phyloP scores from a whole-genome alignment of 1,140 invertebrate species.

The Telenomus remus region DNA sequence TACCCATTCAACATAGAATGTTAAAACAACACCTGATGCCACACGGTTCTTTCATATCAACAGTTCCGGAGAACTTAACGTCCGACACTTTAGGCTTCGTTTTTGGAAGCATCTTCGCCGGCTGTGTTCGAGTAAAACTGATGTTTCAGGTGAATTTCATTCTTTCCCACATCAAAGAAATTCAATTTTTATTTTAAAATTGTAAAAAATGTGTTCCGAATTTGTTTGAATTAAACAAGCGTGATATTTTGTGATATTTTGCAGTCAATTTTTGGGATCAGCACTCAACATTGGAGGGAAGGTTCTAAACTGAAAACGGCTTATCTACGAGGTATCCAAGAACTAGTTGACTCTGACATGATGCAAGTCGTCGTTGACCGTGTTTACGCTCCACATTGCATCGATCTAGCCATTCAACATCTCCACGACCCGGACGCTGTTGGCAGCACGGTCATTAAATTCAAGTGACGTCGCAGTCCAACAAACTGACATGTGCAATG shows the following conservation, averaged over 20 bases:
- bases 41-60: conserved; percentile 75
- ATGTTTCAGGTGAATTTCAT: conserved; percentile 67
- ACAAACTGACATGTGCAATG: conserved; percentile 4
- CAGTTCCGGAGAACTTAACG: conserved; percentile 71
- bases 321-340: conserved; percentile 74
- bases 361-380: conserved; percentile 79
- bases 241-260: conserved; percentile 22
- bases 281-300: conserved; percentile 69
- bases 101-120: conserved; percentile 73
- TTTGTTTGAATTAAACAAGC: not conserved
- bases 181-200: not conserved
- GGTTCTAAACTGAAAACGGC: conserved; percentile 72
- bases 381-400: conserved; percentile 81
- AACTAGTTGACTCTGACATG: conserved; percentile 76
- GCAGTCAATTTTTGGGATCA: conserved; percentile 71
- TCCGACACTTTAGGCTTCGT: conserved; percentile 78
- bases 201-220: too few species aligned
- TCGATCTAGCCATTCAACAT: conserved; percentile 82
- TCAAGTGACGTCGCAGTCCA: conserved; percentile 74
- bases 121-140: conserved; percentile 72
- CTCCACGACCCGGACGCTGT: conserved; percentile 80
- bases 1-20: conserved; percentile 68
- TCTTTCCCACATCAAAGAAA: too few species aligned
- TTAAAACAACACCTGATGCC: conserved; percentile 72
- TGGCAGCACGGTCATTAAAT: conserved; percentile 85